A percentile compares a stretch with the other conserved stretches of the same genome.
Conservation (phyloP, 2,888 invertebrate species). For the Rhamphomyia laevipes region DNA sequence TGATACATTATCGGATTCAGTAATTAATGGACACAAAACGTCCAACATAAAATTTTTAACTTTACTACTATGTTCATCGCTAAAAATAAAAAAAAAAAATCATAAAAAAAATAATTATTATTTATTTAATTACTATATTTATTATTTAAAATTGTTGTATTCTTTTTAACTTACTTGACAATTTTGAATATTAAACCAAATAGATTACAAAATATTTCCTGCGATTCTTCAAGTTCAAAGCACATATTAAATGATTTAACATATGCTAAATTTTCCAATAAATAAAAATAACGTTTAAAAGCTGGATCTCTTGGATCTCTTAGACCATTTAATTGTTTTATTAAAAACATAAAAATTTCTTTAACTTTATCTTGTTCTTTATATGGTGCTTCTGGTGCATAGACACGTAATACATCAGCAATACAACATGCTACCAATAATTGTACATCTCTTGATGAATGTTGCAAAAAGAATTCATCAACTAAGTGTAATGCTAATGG, state of each 20-base stretch:
- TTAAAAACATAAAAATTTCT: slow-evolving; percentile 85
- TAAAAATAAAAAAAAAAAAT: slow-evolving; percentile 30
- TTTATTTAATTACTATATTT: not conserved
- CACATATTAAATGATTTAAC: slow-evolving; percentile 99
- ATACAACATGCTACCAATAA: slow-evolving; percentile 93
- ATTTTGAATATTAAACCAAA: slow-evolving; percentile 92
- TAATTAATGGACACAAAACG: slow-evolving; percentile 85
- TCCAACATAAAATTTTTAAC: slow-evolving; percentile 96
- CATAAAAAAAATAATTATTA: slow-evolving; percentile 1
- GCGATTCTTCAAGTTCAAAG: slow-evolving; percentile 93
- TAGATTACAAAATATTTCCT: slow-evolving; percentile 88
- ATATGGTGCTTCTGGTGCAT: slow-evolving; percentile 96
- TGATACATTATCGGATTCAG: slow-evolving; percentile 90
- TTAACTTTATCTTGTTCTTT: slow-evolving; percentile 90
- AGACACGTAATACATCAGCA: slow-evolving; percentile 90
- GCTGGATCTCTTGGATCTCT: slow-evolving; percentile 95
- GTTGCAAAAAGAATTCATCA: slow-evolving; percentile 83
- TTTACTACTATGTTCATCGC: slow-evolving; percentile 90
- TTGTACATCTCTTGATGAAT: slow-evolving; percentile 85
- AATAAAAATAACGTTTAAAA: slow-evolving; percentile 94
- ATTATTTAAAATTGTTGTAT: too few relatives aligned
- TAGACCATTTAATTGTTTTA: slow-evolving; percentile 83
- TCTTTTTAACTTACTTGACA: slow-evolving; percentile 85
- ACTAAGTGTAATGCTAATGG: slow-evolving; percentile 86
- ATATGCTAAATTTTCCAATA: slow-evolving; percentile 91